phyloP scores from a whole-genome alignment of 92 coral and sea anemone species.

The Siderastrea siderea region DNA sequence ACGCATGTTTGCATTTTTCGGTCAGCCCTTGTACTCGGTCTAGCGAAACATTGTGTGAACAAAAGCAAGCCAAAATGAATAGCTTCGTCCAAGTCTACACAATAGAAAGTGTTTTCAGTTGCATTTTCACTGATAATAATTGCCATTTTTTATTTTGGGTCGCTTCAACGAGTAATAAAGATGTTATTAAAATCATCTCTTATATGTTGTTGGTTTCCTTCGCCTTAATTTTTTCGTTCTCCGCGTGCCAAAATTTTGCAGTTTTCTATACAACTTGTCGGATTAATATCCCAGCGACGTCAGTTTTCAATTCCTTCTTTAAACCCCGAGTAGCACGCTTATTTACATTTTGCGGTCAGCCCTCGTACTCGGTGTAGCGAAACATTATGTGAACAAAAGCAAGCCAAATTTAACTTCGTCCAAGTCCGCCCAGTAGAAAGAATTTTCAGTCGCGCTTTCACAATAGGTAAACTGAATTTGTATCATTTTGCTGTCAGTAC shows the following conservation, averaged over 20 bases:
- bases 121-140: background rate
- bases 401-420: constrained; percentile 2
- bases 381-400: background rate
- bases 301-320: background rate
- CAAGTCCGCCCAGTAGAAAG: background rate
- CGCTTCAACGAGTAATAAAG: background rate
- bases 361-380: background rate
- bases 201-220: background rate
- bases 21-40: background rate
- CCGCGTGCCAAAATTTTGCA: background rate
- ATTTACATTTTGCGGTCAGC: constrained; percentile 35
- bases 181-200: constrained; percentile 5
- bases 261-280: background rate
- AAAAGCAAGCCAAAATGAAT: constrained; percentile 1
- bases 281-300: background rate
- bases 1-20: constrained; percentile 34
- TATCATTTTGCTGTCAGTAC: constrained; percentile 37
- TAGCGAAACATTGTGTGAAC: background rate
- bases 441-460: background rate
- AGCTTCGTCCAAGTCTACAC: background rate
- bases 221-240: background rate
- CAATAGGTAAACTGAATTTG: constrained; percentile 43
- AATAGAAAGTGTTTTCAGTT: background rate
- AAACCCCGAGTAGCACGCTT: background rate
- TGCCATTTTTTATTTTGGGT: too few species aligned